Evolutionary conservation across 2,888 invertebrate genomes (phyloP).

Genomic region (Folsomia candida): DNA sequence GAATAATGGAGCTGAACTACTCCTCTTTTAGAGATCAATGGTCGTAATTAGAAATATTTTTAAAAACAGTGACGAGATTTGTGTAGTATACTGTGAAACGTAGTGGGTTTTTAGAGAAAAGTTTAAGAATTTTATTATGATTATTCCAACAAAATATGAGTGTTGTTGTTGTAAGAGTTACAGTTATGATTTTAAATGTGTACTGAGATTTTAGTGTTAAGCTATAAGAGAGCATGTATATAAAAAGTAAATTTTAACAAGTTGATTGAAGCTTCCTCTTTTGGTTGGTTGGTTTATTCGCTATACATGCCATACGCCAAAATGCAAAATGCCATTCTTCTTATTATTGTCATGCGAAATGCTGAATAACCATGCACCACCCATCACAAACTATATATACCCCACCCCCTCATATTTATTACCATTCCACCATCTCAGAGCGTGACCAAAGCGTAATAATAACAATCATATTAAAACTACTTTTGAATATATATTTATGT

Average conservation of each 20-base stretch:
- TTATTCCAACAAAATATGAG: not conserved
- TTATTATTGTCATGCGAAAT: not conserved
- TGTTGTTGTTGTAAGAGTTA: not conserved
- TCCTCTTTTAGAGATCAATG: no score
- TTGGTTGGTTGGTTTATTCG: slow-evolving; percentile 6
- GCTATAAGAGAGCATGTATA: not conserved
- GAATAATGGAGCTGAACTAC: no score
- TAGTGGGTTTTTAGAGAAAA: not conserved
- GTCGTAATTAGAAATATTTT: no score
- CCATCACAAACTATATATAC: not conserved
- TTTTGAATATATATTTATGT: no score
- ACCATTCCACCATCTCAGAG: not conserved
- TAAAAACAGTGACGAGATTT: no score
- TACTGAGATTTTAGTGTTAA: not conserved
- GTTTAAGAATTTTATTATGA: not conserved
- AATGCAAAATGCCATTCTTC: not conserved
- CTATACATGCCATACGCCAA: not conserved
- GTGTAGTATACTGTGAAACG: no score
- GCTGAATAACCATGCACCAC: not conserved
- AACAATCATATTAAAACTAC: no score
- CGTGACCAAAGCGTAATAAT: no score
- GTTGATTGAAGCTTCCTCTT: not conserved
- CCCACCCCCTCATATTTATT: not conserved
- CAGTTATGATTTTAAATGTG: not conserved
- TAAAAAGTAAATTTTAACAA: not conserved